Evolutionary conservation across 2,113 vertebrate species (phyloP), one percentile per base, ranked within the genome.

Genomic region (Bolborhynchus lineola): DNA sequence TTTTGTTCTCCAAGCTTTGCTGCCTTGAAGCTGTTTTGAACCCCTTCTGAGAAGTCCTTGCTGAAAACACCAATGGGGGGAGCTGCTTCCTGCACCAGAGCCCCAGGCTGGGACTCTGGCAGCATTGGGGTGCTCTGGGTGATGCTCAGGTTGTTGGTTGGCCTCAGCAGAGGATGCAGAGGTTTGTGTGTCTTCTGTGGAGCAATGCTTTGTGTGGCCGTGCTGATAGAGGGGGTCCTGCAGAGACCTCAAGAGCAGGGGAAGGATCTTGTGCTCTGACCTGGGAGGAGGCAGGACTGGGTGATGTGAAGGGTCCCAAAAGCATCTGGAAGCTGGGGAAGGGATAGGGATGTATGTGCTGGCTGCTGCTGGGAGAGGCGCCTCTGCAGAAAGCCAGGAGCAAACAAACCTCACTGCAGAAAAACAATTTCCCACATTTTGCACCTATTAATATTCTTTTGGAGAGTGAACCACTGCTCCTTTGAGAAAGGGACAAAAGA

Each of bases 401-500:
- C 13, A 12, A 78, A 47, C 31, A 80, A 69, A 55, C 17, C 59
- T 4, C 9, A 4, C 2, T 49, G 85, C 64, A 78, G 19, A n/a
- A 69, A 77, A 39, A 19, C 25, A 4, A 3, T 81, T 96, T 85
- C 35, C 33, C 57, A 31, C 20, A 50, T 89, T 77, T 84, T 87
- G 46, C 44, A 60, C 19, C 47, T 47, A 96, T 93, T 44, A 82
- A 87, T 95, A 84, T 95, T 86, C 75, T 94, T 96, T 87, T 78
- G 93, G 86, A 94, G 81, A 92, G 75, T 69, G 93, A 82, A 29
- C 55, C 64, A 74, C 78, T 93, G 96, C 89, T 96, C 97, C 98
- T 98, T 96, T 97, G 95, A 97, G 97, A 97, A 98, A 75, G 96
- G 97, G 96, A 97, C 98, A 97, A 98, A 98, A 97, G 96, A 95